phyloP scores from a whole-genome alignment of 2,113 vertebrate species.

The Boleophthalmus pectinirostris region DNA sequence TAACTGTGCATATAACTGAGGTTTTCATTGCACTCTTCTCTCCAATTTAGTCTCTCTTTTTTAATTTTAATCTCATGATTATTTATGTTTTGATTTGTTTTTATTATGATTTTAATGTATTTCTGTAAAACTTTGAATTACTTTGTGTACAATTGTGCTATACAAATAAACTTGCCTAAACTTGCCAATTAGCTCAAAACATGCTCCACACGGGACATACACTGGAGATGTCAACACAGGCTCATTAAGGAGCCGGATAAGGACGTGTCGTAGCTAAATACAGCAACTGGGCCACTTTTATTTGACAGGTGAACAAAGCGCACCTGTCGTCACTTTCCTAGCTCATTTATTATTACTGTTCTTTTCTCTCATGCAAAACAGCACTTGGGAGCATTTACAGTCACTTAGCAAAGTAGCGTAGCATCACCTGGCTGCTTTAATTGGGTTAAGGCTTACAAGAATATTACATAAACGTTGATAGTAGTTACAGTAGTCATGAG shows the following conservation, averaged over 20 bases:
- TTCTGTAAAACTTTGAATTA: too few species aligned
- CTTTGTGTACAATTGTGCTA: too few species aligned
- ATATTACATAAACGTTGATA: neutral
- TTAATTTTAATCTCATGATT: too few species aligned
- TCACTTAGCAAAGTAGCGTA: neutral
- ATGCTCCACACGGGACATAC: neutral
- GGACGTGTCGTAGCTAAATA: slow-evolving; percentile 43
- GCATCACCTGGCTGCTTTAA: neutral
- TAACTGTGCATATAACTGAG: too few species aligned
- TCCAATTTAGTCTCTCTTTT: too few species aligned
- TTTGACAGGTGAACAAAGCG: slow-evolving; percentile 3
- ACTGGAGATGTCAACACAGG: slow-evolving; percentile 10
- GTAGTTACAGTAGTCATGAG: neutral
- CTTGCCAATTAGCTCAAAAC: slow-evolving; percentile 52
- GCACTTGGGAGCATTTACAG: neutral
- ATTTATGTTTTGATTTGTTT: too few species aligned
- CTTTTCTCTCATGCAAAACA: neutral
- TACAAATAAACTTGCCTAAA: too few species aligned
- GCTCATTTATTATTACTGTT: slow-evolving; percentile 18
- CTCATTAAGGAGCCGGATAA: slow-evolving; percentile 48
- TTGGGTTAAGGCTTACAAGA: neutral
- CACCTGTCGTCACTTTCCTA: neutral
- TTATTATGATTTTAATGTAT: too few species aligned
- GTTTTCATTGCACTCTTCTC: too few species aligned
- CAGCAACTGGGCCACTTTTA: slow-evolving; percentile 50